Conservation (phyloP, 2,888 invertebrate genomes). For the Crematogaster levior region DNA sequence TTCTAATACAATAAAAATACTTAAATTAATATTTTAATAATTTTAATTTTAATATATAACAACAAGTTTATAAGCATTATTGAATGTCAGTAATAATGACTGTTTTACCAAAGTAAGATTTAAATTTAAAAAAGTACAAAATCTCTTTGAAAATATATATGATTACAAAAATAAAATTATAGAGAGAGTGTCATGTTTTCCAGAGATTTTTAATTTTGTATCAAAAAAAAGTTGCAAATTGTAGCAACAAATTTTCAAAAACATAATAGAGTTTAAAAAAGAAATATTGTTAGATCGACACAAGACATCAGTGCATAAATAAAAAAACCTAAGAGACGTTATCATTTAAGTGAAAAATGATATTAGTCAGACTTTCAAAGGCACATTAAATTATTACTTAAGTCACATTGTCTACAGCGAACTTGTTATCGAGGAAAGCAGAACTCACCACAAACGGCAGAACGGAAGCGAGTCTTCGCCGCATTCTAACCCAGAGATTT, state of each 20-base stretch:
- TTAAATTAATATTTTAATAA: background rate
- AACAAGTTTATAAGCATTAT: background rate
- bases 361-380: background rate
- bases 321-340: background rate
- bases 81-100: background rate
- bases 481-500: constrained; percentile 5
- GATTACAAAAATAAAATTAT: background rate
- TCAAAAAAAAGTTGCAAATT: background rate
- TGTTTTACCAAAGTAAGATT: background rate
- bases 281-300: background rate
- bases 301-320: background rate
- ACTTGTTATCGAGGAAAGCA: background rate
- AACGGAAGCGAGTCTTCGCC: constrained; percentile 22
- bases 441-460: constrained; percentile 55
- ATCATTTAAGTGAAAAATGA: background rate
- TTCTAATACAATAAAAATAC: background rate
- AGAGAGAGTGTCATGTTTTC: background rate
- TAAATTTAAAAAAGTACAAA: background rate
- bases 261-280: background rate
- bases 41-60: too few species aligned
- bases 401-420: background rate
- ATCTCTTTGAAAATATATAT: background rate
- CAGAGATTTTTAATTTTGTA: background rate
- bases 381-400: too few species aligned
- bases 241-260: background rate